Percentiles rank a stretch among this genome's conserved stretches.
Conservation (phyloP, 2,797 vertebrate genomes). For the Clamator glandarius region DNA sequence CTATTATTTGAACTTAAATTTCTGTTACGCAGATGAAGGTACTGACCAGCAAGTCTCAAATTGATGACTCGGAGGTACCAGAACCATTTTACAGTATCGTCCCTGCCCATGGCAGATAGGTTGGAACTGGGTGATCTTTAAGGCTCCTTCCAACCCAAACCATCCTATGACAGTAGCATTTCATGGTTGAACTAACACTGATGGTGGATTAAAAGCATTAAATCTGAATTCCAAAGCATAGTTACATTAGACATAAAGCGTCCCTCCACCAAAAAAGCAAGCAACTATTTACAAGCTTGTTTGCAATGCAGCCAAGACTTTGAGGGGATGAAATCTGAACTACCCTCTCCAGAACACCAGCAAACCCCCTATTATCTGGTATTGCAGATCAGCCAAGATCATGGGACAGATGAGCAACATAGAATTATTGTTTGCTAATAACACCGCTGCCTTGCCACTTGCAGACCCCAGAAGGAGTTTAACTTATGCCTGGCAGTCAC, state of each 20-base stretch:
- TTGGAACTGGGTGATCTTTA: too few relatives aligned
- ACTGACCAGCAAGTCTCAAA: background rate
- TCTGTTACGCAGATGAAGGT: background rate
- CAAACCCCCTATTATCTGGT: background rate
- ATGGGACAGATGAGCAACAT: background rate
- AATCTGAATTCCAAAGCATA: background rate
- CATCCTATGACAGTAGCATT: background rate
- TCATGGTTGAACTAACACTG: background rate
- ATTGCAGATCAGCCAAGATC: background rate
- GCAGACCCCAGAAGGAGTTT: background rate
- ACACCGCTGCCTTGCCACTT: background rate
- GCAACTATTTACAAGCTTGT: background rate
- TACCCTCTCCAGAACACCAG: background rate
- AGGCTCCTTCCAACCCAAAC: too few relatives aligned
- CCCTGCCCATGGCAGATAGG: too few relatives aligned
- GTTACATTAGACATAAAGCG: background rate
- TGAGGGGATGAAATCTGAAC: background rate
- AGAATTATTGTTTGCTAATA: background rate
- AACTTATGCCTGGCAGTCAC: background rate
- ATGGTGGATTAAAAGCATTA: background rate
- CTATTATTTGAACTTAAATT: background rate
- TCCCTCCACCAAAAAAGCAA: background rate
- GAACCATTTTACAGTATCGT: background rate
- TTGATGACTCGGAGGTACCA: background rate
- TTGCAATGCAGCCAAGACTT: background rate